Evolutionary conservation across 2,797 vertebrate species (phyloP), one percentile per base, ranked within the genome.

Genomic region (Melanogrammus aeglefinus): DNA sequence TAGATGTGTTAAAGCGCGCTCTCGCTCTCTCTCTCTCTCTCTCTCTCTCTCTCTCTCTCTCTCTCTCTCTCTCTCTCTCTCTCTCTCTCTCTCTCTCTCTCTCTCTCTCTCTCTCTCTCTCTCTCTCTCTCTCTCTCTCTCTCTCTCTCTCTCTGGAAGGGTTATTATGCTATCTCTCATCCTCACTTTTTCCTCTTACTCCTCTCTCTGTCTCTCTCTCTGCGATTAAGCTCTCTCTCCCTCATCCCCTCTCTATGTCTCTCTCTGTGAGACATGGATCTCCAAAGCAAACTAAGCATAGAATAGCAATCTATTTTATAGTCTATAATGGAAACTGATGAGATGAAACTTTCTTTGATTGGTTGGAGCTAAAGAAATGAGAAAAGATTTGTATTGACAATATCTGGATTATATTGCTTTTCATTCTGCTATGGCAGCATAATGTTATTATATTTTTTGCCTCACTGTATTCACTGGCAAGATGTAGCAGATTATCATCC

Each of bases 401-500:
- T 63, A 69, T 69, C 63, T 69, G 63, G 63, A 27, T 69, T 69
- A 69, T 69, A 69, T 69, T 27, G 63, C 63, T 69, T 69, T 69
- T 69, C 63, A 69, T 69, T 27, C 63, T 27, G 24, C n/a, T 69
- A 69, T 72, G 70, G 70, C 70, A 72, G 70, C 70, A 72, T 72
- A 33, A 72, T 31, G 29, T 35, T 44, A 44, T 44, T 44, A 44
- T 41, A 33, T 29, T 33, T 66, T 76, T 36, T 36, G 87, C 89
- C 84, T 33, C 33, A 72, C 29, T 71, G 38, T 69, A 35, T 36
- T 8, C 84, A 80, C 31, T 35, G 72, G 36, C 36, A 80, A 75
- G 75, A 71, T 83, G 72, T 12, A 77, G 78, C 24, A 74, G 74
- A 82, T 78, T 82, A 81, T 81, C 39, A 41, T 39, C 57, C 57